These are phyloP conservation scores for Leptocoma aspasia DNA, from an alignment of 2,113 vertebrate genomes.

Conservation along the genomic window DNA sequence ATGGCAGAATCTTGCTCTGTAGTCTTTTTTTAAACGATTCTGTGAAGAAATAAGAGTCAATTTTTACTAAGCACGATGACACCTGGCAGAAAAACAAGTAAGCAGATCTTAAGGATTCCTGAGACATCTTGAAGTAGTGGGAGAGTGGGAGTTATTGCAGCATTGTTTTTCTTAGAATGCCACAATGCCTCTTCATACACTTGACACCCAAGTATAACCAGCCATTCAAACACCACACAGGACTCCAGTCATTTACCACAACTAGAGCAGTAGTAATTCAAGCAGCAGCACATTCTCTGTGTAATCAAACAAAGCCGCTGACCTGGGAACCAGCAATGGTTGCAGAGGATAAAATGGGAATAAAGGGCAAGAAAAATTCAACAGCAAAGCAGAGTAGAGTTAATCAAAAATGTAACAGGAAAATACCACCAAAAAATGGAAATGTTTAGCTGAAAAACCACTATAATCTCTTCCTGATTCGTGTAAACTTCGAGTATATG, in stretches of 20 bases:
- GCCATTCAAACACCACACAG: neutral
- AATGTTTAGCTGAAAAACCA: neutral
- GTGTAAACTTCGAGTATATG: neutral
- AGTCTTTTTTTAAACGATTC: slow-evolving; percentile 66
- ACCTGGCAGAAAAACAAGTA: neutral
- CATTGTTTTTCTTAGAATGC: neutral
- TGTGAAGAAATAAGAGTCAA: slow-evolving; percentile 46
- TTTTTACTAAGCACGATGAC: neutral
- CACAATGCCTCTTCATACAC: neutral
- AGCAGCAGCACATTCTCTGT: neutral
- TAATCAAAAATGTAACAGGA: neutral
- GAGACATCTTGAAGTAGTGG: neutral
- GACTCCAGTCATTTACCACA: neutral
- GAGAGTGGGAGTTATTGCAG: neutral
- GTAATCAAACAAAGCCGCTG: neutral
- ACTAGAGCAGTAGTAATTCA: neutral
- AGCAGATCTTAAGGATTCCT: fast-evolving
- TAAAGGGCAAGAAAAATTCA: neutral
- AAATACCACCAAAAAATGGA: neutral
- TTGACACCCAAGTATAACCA: neutral
- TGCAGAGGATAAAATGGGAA: neutral
- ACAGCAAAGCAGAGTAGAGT: neutral
- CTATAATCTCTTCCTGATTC: neutral
- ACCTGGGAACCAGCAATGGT: neutral
- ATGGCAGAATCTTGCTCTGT: slow-evolving; percentile 72